phyloP scores from a whole-genome alignment of 2,888 invertebrate species.

The Julus scandinavius region DNA sequence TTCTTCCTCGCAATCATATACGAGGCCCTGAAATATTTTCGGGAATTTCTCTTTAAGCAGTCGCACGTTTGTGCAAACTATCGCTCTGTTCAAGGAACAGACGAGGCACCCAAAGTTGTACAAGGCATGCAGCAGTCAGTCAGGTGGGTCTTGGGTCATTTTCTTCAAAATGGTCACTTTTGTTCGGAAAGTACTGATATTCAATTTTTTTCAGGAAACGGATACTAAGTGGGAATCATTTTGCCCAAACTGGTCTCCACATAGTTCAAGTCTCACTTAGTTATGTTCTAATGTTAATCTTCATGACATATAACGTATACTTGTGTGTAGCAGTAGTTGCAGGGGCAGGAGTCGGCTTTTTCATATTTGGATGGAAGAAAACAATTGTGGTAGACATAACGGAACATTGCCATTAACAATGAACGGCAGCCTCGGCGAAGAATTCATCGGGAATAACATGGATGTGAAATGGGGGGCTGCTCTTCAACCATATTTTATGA shows the following conservation, averaged over 20 bases:
- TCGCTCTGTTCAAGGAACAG: conserved; percentile 84
- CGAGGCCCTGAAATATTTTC: conserved; percentile 92
- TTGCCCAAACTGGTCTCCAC: conserved; percentile 87
- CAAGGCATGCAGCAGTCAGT: conserved; percentile 61
- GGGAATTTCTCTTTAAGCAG: conserved; percentile 86
- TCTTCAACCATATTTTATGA: neutral
- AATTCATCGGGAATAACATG: neutral
- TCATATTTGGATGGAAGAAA: conserved; percentile 95
- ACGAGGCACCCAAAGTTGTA: conserved; percentile 67
- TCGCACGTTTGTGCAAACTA: conserved; percentile 87
- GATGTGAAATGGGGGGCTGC: neutral
- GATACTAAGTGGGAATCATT: conserved; percentile 85
- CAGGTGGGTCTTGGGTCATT: conserved; percentile 34
- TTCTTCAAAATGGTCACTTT: too few relatives aligned
- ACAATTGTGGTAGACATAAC: conserved; percentile 92
- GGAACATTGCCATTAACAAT: conserved; percentile 84
- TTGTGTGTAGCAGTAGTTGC: conserved; percentile 87
- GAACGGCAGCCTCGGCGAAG: neutral
- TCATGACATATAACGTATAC: conserved; percentile 98
- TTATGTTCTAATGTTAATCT: conserved; percentile 94
- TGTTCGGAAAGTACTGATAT: too few relatives aligned
- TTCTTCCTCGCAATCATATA: conserved; percentile 92
- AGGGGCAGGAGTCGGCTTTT: conserved; percentile 92
- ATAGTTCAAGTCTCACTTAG: conserved; percentile 84
- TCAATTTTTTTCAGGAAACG: conserved; percentile 73